A percentile compares a stretch with the other conserved stretches of the same genome.
Conservation (phyloP, 2,888 invertebrate genomes). For the Dione vanillae region DNA sequence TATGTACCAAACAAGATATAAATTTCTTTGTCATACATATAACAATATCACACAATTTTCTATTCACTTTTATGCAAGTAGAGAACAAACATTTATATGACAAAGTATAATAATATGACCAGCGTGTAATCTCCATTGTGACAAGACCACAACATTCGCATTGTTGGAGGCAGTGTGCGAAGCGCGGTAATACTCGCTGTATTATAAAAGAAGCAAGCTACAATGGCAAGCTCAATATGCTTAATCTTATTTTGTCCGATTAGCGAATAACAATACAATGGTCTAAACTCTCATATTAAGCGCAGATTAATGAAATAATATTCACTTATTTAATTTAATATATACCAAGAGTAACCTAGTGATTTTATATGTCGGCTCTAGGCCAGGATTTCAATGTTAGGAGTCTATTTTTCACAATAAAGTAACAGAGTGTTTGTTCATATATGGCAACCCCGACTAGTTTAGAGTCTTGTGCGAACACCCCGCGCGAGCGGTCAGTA, state of each 20-base stretch:
- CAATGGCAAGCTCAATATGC: slow-evolving; percentile 28
- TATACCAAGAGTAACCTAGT: background rate
- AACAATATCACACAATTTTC: background rate
- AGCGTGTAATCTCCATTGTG: slow-evolving; percentile 26
- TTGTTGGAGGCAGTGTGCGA: slow-evolving; percentile 18
- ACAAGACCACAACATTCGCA: slow-evolving; percentile 22
- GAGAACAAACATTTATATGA: background rate
- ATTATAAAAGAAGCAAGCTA: slow-evolving; percentile 29
- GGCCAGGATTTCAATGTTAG: no score
- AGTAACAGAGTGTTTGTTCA: no score
- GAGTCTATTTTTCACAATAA: no score
- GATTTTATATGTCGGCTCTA: background rate
- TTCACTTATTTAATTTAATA: background rate
- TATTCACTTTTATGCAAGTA: background rate
- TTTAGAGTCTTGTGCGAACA: no score
- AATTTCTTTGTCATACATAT: background rate
- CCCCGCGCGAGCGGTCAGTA: no score
- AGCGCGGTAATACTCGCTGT: slow-evolving; percentile 25
- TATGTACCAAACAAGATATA: no score
- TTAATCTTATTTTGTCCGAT: slow-evolving; percentile 32
- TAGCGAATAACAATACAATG: slow-evolving; percentile 15
- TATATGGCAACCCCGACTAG: no score
- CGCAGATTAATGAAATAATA: background rate
- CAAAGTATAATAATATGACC: slow-evolving; percentile 3
- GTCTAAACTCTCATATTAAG: slow-evolving; percentile 14